Base-by-base conservation (phyloP, 35 echinoderm and acorn worm species). In the Acanthaster planci region DNA sequence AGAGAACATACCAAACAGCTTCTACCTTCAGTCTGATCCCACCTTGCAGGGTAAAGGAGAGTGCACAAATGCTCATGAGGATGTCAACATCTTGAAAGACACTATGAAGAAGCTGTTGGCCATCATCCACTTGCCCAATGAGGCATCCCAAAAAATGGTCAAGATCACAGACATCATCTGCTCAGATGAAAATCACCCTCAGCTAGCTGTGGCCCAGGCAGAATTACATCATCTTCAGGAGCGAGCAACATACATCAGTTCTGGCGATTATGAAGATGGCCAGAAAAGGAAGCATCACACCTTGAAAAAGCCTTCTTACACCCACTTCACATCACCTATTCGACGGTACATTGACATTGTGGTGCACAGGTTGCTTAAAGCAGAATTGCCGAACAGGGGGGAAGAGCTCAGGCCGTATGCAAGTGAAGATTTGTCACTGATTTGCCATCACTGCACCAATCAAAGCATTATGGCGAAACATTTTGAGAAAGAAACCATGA, bases 291-390 rank as follows among this genome's bases (percentile, higher is more conserved):
- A 34, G 8, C 95, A 98, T 84, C 87, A 84, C 54, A 81, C 80
- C 9, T 82, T 98, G 22, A 72, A 93, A 21, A 75, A 91, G 40
- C 38, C 87, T 32, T 75, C 76, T 5, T 98, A 98, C 82, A 93
- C 92, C 19, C 88, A 98, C 36, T 98, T 98, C 76, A 98, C 95
- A 27, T 93, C 91, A 0, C 95, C 95, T 0, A 98, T 98, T 23
- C 82, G 95, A 84, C 58, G 95, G 12, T 98, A 88, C 85, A 91
- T 98, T 56, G 95, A 98, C 53, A 55, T 98, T 16, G 91, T 98
- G 17, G 86, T 91, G 0, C 95, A 98, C 59, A 78, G 95, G 19
- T 55, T 94, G 75, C 44, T 98, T 10, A 77, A 77, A 6, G 82
- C 88, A 22, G 60, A 12, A 19, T 39, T 83, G 1, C 38, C 60